Evolutionary conservation across 2,797 vertebrate genomes (phyloP).

Genomic region (Salmo trutta): DNA sequence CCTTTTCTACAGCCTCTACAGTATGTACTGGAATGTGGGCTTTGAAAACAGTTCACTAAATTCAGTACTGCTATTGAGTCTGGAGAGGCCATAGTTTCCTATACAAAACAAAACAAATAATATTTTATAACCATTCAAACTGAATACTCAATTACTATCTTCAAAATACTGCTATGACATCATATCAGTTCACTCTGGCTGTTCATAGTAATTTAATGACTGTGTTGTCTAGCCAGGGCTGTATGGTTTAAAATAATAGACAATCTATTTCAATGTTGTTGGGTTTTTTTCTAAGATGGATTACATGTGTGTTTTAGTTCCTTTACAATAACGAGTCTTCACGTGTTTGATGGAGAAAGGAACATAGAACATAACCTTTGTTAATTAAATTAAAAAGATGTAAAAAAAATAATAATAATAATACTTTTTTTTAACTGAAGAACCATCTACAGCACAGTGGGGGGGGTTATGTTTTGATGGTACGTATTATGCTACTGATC

Average conservation of each 20-base stretch:
- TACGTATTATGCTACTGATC: slow-evolving; percentile 74
- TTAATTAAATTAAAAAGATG: neutral
- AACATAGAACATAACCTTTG: slow-evolving; percentile 9
- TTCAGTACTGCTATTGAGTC: neutral
- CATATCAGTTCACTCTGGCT: slow-evolving; percentile 12
- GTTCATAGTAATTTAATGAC: neutral
- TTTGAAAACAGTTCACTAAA: neutral
- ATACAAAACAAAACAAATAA: neutral
- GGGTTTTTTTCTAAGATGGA: slow-evolving; percentile 8
- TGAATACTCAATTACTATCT: neutral
- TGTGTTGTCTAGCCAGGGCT: neutral
- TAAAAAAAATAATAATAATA: neutral
- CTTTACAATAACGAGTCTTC: slow-evolving; percentile 1
- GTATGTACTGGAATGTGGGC: neutral
- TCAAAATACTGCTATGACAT: neutral
- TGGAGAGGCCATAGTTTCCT: neutral
- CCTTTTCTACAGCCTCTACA: neutral
- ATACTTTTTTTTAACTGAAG: slow-evolving; percentile 6
- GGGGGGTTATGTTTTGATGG: slow-evolving; percentile 15
- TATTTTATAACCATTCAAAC: neutral
- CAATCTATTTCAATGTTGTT: slow-evolving; percentile 24
- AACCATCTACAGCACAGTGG: slow-evolving; percentile 4
- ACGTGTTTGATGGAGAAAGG: slow-evolving; percentile 14
- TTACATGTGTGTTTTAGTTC: slow-evolving; percentile 19
- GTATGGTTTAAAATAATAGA: slow-evolving; percentile 5